Evolutionary conservation across 2,113 vertebrate species (phyloP).

Genomic region (Rhizomys pruinosus): DNA sequence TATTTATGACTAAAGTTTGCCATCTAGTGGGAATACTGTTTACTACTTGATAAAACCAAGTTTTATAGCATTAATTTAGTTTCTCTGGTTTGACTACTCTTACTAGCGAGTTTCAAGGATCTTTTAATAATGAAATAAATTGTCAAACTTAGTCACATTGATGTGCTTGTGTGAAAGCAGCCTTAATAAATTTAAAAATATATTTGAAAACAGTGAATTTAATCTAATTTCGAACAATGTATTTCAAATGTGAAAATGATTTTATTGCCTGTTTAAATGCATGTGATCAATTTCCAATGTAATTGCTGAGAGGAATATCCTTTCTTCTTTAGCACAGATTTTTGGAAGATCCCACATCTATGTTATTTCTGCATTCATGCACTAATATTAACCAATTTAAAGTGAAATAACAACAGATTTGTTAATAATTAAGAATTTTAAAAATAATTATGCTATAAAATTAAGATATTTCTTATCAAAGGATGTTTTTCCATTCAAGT

Average conservation of each 20-base stretch:
- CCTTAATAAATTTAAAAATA: neutral
- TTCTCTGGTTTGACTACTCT: slow-evolving; percentile 30
- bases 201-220: slow-evolving; percentile 23
- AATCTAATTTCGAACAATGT: neutral
- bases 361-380: neutral
- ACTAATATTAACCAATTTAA: neutral
- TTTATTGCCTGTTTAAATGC: neutral
- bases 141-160: neutral
- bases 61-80: neutral
- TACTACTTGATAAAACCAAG: neutral
- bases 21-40: slow-evolving; percentile 82
- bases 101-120: neutral
- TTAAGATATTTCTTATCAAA: neutral
- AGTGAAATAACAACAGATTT: neutral
- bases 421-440: neutral
- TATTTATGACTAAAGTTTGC: slow-evolving; percentile 84
- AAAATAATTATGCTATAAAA: neutral
- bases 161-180: neutral
- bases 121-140: slow-evolving; percentile 18
- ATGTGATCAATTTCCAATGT: neutral
- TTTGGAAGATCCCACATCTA: too few species aligned
- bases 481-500: neutral
- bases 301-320: neutral
- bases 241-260: slow-evolving; percentile 40
- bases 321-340: neutral